Percentiles rank a stretch among this genome's conserved stretches.
Conservation (phyloP, 2,113 vertebrate species). For the Phoxinus phoxinus region DNA sequence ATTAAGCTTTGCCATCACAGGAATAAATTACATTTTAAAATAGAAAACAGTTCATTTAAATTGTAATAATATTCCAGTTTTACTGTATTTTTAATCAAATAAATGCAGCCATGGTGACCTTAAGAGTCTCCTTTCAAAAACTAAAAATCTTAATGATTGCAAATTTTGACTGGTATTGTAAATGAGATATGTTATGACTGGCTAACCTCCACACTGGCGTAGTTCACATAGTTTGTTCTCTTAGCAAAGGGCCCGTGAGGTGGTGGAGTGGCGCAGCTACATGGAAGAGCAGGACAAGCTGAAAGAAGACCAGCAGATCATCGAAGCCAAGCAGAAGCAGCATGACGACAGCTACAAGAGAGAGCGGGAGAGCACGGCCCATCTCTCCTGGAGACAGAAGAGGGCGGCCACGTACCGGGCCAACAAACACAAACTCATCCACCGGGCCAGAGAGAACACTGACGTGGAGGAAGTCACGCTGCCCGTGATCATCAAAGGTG, state of each 20-base stretch:
- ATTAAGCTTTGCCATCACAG: not conserved
- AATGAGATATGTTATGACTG: not conserved
- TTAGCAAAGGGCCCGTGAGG: conserved; percentile 89
- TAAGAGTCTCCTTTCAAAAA: not conserved
- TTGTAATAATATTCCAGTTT: not conserved
- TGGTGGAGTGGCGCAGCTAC: conserved; percentile 85
- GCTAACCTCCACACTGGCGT: not conserved
- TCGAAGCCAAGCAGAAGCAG: conserved; percentile 81
- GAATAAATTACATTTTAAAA: not conserved
- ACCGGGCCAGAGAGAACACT: conserved; percentile 75
- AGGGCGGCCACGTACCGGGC: conserved; percentile 73
- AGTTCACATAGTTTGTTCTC: not conserved
- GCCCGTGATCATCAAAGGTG: conserved; percentile 90
- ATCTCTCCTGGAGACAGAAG: conserved; percentile 85
- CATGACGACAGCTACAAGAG: conserved; percentile 81
- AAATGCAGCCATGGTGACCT: not conserved
- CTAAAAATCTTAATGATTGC: not conserved
- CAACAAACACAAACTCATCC: conserved; percentile 66
- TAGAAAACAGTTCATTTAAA: not conserved
- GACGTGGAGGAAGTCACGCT: conserved; percentile 69
- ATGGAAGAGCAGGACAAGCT: conserved; percentile 79
- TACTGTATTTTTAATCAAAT: not conserved
- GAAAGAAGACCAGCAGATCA: conserved; percentile 76
- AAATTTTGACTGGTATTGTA: not conserved
- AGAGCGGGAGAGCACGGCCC: conserved; percentile 71